Conservation (phyloP, 2,888 invertebrate genomes). For the Pterostichus niger region DNA sequence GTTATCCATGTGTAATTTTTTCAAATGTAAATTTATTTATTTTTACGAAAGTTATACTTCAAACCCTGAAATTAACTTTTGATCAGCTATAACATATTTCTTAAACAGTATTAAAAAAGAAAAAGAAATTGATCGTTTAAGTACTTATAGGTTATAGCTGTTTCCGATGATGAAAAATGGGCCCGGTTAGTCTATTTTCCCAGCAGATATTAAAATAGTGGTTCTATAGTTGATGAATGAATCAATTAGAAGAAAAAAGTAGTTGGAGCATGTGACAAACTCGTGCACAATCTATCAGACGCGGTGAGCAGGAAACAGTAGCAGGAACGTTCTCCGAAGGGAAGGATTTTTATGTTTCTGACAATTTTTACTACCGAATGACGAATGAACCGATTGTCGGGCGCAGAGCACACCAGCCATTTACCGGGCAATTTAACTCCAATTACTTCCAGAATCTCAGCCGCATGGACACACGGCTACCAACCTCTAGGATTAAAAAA, state of each 20-base stretch:
- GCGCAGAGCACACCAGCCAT: conserved; percentile 52
- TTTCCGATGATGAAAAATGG: not conserved
- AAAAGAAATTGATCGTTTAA: no score
- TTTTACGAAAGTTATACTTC: no score
- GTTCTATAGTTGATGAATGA: conserved; percentile 33
- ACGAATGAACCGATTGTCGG: conserved; percentile 62
- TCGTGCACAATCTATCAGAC: conserved; percentile 33
- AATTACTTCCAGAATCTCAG: conserved; percentile 57
- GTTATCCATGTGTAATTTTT: no score
- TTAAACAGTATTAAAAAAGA: no score
- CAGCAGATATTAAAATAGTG: conserved; percentile 34
- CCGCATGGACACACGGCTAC: conserved; percentile 36
- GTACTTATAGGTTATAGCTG: not conserved
- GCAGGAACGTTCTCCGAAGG: not conserved
- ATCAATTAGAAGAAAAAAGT: conserved; percentile 50
- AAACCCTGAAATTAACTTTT: no score
- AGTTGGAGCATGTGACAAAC: conserved; percentile 18
- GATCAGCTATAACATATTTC: no score
- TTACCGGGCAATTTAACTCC: conserved; percentile 62
- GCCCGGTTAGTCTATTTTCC: conserved; percentile 6
- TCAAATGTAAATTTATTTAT: no score
- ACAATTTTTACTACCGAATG: conserved; percentile 64
- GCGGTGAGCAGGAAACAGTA: conserved; percentile 18
- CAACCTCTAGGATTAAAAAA: conserved; percentile 48
- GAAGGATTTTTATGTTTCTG: conserved; percentile 64